Conservation (phyloP, 2,797 vertebrate species). For the Siniperca undulata region DNA sequence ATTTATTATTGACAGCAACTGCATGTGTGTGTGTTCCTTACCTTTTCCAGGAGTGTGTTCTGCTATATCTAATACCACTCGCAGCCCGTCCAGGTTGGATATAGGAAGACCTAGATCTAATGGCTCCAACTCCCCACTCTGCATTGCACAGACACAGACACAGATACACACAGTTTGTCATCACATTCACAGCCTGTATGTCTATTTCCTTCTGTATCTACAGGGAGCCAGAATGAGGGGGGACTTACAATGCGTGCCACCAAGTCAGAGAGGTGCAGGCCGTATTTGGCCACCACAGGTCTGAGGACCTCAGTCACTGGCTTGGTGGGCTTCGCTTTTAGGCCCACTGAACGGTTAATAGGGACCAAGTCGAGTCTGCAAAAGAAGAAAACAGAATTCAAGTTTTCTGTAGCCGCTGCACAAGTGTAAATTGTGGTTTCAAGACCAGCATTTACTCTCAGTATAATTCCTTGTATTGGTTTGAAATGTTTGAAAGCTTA, state of each 20-base stretch:
- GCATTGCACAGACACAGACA: conserved; percentile 59
- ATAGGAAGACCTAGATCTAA: conserved; percentile 97
- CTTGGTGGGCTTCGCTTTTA: conserved; percentile 99
- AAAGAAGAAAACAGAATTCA: conserved; percentile 5
- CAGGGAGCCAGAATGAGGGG: background rate
- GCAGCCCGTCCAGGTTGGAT: conserved; percentile 95
- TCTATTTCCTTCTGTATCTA: conserved; percentile 5
- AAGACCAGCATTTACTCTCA: background rate
- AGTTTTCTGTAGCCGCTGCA: too few species aligned
- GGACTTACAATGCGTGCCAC: conserved; percentile 95
- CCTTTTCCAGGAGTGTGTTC: conserved; percentile 89
- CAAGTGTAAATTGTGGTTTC: background rate
- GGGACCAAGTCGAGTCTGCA: conserved; percentile 96
- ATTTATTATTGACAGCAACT: background rate
- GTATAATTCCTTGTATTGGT: background rate
- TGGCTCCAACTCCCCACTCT: conserved; percentile 96
- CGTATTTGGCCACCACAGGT: conserved; percentile 97
- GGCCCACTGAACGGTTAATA: conserved; percentile 96
- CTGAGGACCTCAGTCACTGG: conserved; percentile 97
- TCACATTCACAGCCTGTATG: background rate
- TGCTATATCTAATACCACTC: conserved; percentile 93
- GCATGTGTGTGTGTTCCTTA: conserved; percentile 65
- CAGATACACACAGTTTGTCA: conserved; percentile 11
- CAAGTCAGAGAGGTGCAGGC: conserved; percentile 93
- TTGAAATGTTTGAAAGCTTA: background rate